Evolutionary conservation across 2,888 invertebrate genomes (phyloP).

Genomic region (Calliopum simillimum): DNA sequence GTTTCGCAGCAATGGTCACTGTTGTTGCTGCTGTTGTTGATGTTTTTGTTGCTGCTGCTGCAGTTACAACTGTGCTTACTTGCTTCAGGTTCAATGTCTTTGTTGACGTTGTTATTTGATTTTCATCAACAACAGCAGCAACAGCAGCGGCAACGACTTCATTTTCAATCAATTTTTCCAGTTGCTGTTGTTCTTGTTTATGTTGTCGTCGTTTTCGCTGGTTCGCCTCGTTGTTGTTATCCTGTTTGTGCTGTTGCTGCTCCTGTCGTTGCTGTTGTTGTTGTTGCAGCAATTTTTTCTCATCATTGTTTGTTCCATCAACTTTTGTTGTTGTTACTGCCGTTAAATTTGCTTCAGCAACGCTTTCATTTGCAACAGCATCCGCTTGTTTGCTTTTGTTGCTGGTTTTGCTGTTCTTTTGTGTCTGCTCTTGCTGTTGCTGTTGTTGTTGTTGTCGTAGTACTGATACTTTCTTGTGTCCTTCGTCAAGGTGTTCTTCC

Average conservation of each 20-base stretch:
- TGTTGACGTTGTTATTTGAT: background rate
- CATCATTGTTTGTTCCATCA: conserved; percentile 6
- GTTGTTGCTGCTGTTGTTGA: conserved; percentile 18
- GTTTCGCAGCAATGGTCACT: conserved; percentile 32
- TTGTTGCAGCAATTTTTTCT: background rate
- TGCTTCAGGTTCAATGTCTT: conserved; percentile 25
- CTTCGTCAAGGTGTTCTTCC: conserved; percentile 22
- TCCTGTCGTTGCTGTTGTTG: conserved; percentile 25
- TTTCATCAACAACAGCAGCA: too few species aligned
- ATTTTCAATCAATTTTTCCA: too few species aligned
- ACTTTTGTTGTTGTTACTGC: conserved; percentile 31
- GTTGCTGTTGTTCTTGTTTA: conserved; percentile 5
- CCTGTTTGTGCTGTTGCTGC: background rate
- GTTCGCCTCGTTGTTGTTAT: background rate
- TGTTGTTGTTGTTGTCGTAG: conserved; percentile 16
- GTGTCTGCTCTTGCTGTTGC: background rate
- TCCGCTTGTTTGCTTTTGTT: conserved; percentile 17
- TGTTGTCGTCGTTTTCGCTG: background rate
- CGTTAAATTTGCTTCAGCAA: conserved; percentile 39
- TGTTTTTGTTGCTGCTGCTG: conserved; percentile 20
- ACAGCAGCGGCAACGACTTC: too few species aligned
- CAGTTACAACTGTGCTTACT: background rate
- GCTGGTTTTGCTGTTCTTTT: conserved; percentile 7
- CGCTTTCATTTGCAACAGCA: conserved; percentile 39
- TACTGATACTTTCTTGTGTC: background rate